phyloP scores from a whole-genome alignment of 2,888 invertebrate genomes.

The Cyaniris semiargus region DNA sequence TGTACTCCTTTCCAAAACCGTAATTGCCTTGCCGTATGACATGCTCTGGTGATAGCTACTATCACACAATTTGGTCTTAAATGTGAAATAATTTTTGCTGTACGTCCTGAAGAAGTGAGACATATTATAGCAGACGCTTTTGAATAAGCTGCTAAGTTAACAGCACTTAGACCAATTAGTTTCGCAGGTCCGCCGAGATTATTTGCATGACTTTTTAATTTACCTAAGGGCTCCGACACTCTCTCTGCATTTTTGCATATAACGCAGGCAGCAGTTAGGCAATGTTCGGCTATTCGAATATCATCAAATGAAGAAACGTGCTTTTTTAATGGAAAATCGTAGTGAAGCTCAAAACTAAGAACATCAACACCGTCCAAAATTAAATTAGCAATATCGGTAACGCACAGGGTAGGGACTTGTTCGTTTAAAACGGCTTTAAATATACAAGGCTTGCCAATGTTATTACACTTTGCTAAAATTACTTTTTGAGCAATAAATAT shows the following conservation, averaged over 20 bases:
- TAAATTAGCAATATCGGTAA: conserved; percentile 94
- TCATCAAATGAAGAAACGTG: conserved; percentile 57
- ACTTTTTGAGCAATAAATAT: conserved; percentile 93
- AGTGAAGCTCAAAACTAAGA: conserved; percentile 86
- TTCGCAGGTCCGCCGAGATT: conserved; percentile 77
- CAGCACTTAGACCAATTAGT: conserved; percentile 76
- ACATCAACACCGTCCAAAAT: conserved; percentile 95
- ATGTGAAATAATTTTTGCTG: conserved; percentile 85
- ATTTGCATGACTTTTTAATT: conserved; percentile 83
- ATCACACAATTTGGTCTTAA: conserved; percentile 87
- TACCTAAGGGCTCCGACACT: conserved; percentile 89
- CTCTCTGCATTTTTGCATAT: conserved; percentile 93
- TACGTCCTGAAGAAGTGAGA: conserved; percentile 86
- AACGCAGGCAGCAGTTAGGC: conserved; percentile 85
- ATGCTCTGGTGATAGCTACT: conserved; percentile 85
- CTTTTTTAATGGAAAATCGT: conserved; percentile 67
- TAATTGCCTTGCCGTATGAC: conserved; percentile 83
- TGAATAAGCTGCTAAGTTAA: conserved; percentile 65
- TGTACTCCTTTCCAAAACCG: conserved; percentile 76
- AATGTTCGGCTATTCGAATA: conserved; percentile 81
- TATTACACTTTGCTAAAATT: conserved; percentile 91
- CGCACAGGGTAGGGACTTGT: conserved; percentile 87
- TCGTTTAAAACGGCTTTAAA: conserved; percentile 94
- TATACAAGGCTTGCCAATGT: conserved; percentile 91
- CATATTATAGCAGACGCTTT: conserved; percentile 83